These are phyloP conservation scores for Pteruthius melanotis DNA, from an alignment of 2,113 vertebrate species.

Conservation along the genomic window DNA sequence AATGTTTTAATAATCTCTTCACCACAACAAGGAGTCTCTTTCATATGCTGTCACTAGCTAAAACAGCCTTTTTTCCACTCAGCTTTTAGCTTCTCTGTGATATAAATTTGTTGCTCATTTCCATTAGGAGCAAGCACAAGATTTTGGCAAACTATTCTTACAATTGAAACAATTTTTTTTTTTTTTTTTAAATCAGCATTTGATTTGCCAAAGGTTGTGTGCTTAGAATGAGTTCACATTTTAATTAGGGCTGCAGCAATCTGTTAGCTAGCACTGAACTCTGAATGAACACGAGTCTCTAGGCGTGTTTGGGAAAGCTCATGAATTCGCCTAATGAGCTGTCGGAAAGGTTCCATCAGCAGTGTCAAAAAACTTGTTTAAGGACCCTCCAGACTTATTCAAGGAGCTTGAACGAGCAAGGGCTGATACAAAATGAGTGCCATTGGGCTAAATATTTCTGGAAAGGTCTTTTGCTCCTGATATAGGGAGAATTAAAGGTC, in stretches of 20 bases:
- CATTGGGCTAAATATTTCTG: slow-evolving; percentile 12
- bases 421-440: neutral
- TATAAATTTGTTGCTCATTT: neutral
- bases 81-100: neutral
- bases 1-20: slow-evolving; percentile 24
- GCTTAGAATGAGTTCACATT: slow-evolving; percentile 24
- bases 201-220: slow-evolving; percentile 24
- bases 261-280: slow-evolving; percentile 26
- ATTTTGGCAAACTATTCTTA: slow-evolving; percentile 18
- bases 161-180: neutral
- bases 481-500: slow-evolving; percentile 12
- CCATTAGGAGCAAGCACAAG: slow-evolving; percentile 26
- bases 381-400: slow-evolving; percentile 12
- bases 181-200: neutral
- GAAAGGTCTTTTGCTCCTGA: neutral
- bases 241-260: slow-evolving; percentile 55
- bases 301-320: slow-evolving; percentile 29
- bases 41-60: neutral
- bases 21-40: slow-evolving; percentile 8
- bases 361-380: slow-evolving; percentile 4
- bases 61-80: neutral
- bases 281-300: neutral
- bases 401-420: slow-evolving; percentile 13
- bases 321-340: slow-evolving; percentile 35
- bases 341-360: slow-evolving; percentile 10